Base-by-base conservation (phyloP, 2,888 invertebrate genomes). In the Smittia aterrima region DNA sequence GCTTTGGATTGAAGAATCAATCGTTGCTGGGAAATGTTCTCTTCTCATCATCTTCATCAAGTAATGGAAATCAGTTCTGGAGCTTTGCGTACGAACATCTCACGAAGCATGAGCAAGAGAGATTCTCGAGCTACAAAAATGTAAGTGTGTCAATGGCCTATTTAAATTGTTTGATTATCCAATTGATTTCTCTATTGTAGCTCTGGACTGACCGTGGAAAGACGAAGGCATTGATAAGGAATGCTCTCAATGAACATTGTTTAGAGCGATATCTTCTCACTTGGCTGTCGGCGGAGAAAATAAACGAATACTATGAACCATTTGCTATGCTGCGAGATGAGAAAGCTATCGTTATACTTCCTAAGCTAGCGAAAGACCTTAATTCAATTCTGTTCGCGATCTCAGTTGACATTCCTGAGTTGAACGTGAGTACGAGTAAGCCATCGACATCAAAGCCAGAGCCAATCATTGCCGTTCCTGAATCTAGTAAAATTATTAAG, bases 331-430 rank as follows among this genome's bases (percentile, higher is more conserved):
- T 97, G 73, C 84, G 91, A 77, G 92, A 95, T 82, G 87, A 89
- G 76, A 95, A 96, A 81, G 88, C 89, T 76, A 88, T 87, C 75
- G 89, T 88, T 78, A 87, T 92, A 81, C 84, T 97, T 75, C 93
- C 96, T 18, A 91, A 90, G 79, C 89, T 95, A 84, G 92, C 96
- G 74, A 90, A 80, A 92, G 93, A 93, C 77, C 86, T 98, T 80
- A 92, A 91, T 77, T 90, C 94, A 72, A 92, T 97, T 79, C 85
- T 97, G 77, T 98, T 98, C 85, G 97, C 98, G 22, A 89, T 97
- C 80, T 91, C 90, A 79, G 92, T 96, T 76, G 96, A 97, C 84
- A 92, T 92, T 82, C 86, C 89, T 27, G 92, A 93, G 80, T 85
- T 95, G 74, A 92, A 91, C 83, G 85, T 87, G 78, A 80, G 76